These are phyloP conservation scores for Gyps fulvus DNA, from an alignment of 2,113 vertebrate genomes.

Conservation along the genomic window DNA sequence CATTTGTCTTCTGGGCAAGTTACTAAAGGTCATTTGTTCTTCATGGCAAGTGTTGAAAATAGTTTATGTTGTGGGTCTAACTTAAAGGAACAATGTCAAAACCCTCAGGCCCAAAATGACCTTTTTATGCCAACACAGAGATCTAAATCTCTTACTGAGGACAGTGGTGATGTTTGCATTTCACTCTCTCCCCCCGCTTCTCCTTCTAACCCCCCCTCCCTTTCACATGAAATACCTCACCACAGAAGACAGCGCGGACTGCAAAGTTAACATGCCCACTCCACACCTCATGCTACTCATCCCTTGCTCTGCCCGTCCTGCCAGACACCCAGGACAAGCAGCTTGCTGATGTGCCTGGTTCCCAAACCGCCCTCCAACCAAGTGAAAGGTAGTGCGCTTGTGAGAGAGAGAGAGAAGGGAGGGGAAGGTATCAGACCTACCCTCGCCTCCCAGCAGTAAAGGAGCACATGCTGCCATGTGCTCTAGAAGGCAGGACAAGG, in stretches of 20 bases:
- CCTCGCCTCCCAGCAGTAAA: background rate
- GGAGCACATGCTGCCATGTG: background rate
- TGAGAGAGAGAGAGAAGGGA: background rate
- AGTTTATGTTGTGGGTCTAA: conserved; percentile 78
- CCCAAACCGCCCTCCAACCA: background rate
- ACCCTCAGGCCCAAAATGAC: conserved; percentile 72
- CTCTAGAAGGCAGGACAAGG: background rate
- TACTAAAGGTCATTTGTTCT: conserved; percentile 83
- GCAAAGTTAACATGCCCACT: background rate
- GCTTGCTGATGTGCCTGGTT: background rate
- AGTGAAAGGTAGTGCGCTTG: background rate
- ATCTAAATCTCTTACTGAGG: conserved; percentile 70
- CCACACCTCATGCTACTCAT: background rate
- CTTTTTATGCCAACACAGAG: conserved; percentile 71
- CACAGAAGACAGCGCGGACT: background rate
- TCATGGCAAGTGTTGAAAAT: conserved; percentile 81
- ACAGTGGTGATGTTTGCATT: conserved; percentile 58
- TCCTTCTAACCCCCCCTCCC: background rate
- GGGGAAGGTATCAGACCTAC: background rate
- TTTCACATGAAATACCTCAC: conserved; percentile 19
- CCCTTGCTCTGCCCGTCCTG: background rate
- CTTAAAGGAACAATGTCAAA: conserved; percentile 81
- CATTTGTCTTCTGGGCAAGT: conserved; percentile 77
- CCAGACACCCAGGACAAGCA: background rate
- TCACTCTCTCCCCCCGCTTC: conserved; percentile 24